Evolutionary conservation across 2,888 invertebrate genomes (phyloP).

Genomic region (Allacma fusca): DNA sequence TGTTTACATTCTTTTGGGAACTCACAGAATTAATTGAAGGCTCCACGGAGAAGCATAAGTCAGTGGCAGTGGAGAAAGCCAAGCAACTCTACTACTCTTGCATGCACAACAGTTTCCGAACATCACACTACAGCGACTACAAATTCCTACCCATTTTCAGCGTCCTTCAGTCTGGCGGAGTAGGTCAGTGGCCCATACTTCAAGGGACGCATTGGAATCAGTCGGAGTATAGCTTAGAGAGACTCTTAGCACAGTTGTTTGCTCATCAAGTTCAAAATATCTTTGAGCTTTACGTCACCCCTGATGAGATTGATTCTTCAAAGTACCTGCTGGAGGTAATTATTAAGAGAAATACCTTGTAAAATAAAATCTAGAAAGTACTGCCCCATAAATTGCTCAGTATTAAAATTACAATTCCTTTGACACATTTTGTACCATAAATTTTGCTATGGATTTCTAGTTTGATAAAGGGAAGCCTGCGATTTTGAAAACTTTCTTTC

Average conservation of each 20-base stretch:
- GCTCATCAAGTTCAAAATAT: slow-evolving; percentile 65
- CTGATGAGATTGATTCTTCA: slow-evolving; percentile 66
- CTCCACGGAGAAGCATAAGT: slow-evolving; percentile 60
- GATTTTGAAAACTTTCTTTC: slow-evolving; percentile 65
- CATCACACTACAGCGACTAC: slow-evolving; percentile 61
- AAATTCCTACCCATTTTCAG: slow-evolving; percentile 62
- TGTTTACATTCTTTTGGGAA: not conserved
- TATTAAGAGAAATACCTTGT: slow-evolving; percentile 32
- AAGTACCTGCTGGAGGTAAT: slow-evolving; percentile 66
- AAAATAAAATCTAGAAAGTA: not conserved
- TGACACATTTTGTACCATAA: too few relatives aligned
- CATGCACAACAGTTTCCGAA: slow-evolving; percentile 64
- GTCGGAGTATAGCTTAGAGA: slow-evolving; percentile 62
- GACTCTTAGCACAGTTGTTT: slow-evolving; percentile 63
- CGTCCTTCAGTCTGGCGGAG: slow-evolving; percentile 62
- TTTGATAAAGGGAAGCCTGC: slow-evolving; percentile 66
- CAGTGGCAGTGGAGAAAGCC: slow-evolving; percentile 63
- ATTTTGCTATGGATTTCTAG: too few relatives aligned
- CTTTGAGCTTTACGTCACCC: slow-evolving; percentile 64
- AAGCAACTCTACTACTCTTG: slow-evolving; percentile 64
- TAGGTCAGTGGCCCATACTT: slow-evolving; percentile 64
- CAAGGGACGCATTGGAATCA: slow-evolving; percentile 61
- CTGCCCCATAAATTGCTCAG: not conserved
- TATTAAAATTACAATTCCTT: not conserved
- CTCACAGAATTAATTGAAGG: slow-evolving; percentile 62